phyloP scores from a whole-genome alignment of 2,888 invertebrate species.

The Lepidochitona cinerea region DNA sequence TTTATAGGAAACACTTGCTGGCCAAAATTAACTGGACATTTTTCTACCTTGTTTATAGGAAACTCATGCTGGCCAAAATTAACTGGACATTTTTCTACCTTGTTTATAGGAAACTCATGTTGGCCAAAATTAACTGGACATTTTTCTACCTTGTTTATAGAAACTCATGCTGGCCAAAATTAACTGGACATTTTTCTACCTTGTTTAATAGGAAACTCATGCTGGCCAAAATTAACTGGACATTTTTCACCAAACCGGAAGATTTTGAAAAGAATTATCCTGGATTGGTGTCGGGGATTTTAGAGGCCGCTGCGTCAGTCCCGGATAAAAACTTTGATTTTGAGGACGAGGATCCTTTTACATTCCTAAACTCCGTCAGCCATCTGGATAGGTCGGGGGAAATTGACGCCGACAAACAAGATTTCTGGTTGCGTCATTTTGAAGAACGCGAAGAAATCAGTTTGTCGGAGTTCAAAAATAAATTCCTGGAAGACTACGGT shows the following conservation, averaged over 20 bases:
- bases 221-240: conserved; percentile 63
- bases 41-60: no score
- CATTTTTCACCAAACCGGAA: conserved; percentile 50
- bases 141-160: no score
- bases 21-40: no score
- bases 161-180: no score
- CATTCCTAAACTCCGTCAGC: neutral
- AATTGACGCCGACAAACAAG: conserved; percentile 16
- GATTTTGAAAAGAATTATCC: conserved; percentile 39
- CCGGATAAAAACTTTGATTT: neutral
- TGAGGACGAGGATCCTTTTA: neutral
- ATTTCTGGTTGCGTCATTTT: conserved; percentile 60
- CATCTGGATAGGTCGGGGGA: conserved; percentile 1
- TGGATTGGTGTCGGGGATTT: conserved; percentile 36
- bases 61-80: no score
- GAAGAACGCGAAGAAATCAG: conserved; percentile 32
- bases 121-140: no score
- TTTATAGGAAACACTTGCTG: no score
- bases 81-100: no score
- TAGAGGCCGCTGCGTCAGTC: neutral
- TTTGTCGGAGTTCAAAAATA: conserved; percentile 46
- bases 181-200: no score
- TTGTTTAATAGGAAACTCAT: conserved; percentile 49
- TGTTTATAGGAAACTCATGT: no score
- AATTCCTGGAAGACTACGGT: conserved; percentile 53